These are phyloP conservation scores for Syrmaticus mikado DNA, from an alignment of 2,113 vertebrate genomes.

Conservation along the genomic window DNA sequence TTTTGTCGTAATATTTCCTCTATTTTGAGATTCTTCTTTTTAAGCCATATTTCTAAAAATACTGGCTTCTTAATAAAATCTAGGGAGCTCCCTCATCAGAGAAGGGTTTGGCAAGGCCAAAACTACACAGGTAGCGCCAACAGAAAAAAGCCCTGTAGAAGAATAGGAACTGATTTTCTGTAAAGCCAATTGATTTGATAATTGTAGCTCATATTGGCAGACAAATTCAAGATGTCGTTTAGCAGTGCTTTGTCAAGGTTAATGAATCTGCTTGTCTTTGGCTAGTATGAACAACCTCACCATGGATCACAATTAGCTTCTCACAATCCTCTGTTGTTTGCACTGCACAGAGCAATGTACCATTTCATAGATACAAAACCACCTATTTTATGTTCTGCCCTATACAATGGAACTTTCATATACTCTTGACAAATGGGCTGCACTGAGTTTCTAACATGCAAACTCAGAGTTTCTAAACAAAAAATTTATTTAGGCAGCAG, in stretches of 20 bases:
- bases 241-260: constrained; percentile 77
- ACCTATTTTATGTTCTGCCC: constrained; percentile 52
- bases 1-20: constrained; percentile 62
- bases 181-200: constrained; percentile 79
- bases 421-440: not conserved
- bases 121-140: constrained; percentile 79
- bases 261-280: constrained; percentile 76
- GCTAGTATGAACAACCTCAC: constrained; percentile 53
- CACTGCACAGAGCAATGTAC: constrained; percentile 35
- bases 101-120: constrained; percentile 69
- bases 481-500: not conserved
- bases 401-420: not conserved
- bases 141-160: constrained; percentile 66
- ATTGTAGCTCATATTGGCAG: constrained; percentile 81
- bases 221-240: constrained; percentile 79
- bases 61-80: constrained; percentile 71
- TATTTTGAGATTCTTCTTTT: constrained; percentile 62
- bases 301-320: constrained; percentile 69
- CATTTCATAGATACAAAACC: constrained; percentile 30
- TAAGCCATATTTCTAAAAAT: constrained; percentile 71
- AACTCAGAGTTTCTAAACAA: constrained; percentile 52
- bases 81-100: constrained; percentile 53
- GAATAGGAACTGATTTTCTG: constrained; percentile 82
- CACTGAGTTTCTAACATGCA: constrained; percentile 9
- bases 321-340: constrained; percentile 70